Evolutionary conservation across 23 tunicate species (phyloP).

Genomic region (Botrylloides violaceus): DNA sequence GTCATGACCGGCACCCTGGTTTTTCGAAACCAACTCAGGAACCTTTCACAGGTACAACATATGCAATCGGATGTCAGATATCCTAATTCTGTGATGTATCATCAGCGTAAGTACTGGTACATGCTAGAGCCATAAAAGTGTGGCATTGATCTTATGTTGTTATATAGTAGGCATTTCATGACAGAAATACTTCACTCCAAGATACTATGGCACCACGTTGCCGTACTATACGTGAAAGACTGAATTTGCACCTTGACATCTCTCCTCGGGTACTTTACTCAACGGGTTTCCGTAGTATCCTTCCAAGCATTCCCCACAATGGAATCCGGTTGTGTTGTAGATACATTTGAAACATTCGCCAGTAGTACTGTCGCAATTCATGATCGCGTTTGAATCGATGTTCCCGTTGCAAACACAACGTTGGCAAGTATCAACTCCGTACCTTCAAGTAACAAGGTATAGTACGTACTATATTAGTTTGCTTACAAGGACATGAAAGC

Average conservation of each 20-base stretch:
- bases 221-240: too few species aligned
- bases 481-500: too few species aligned
- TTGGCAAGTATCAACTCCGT: conserved; percentile 37
- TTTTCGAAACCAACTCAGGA: too few species aligned
- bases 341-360: conserved; percentile 95
- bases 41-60: too few species aligned
- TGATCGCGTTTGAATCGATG: conserved; percentile 80
- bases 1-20: too few species aligned
- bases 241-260: conserved; percentile 57
- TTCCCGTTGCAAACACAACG: conserved; percentile 91
- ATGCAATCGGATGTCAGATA: too few species aligned
- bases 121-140: too few species aligned
- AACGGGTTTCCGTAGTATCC: conserved; percentile 90
- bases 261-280: conserved; percentile 47
- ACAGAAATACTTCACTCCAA: background rate
- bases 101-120: too few species aligned
- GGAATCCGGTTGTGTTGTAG: conserved; percentile 86
- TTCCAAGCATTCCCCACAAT: conserved; percentile 80
- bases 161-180: background rate
- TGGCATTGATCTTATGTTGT: background rate
- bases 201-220: too few species aligned
- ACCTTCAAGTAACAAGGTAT: background rate
- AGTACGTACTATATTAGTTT: too few species aligned
- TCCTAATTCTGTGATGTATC: too few species aligned
- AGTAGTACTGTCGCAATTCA: conserved; percentile 82